Base-by-base conservation (phyloP, 2,797 vertebrate species). In the Peromyscus eremicus region DNA sequence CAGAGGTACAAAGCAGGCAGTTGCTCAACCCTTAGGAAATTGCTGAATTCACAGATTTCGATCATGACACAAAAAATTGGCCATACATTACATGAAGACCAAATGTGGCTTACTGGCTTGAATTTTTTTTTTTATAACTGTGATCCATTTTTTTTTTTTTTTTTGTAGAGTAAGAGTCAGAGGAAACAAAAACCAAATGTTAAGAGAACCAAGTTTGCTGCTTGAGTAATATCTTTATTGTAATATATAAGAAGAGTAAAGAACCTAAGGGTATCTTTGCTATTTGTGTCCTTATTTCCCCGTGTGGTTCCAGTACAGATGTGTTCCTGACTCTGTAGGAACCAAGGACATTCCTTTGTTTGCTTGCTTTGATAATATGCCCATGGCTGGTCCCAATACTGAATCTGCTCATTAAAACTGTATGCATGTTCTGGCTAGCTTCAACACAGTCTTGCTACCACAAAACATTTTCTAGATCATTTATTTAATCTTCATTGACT, bases 1-100 rank as follows among this genome's bases (percentile, higher is more conserved):
- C 82, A 94, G 93, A 88, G 77, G 77, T 98, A 93, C 71, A 83
- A 91, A 98, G 81, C 96, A 97, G 97, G 95, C 92, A 70, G 89
- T 97, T 98, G 97, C 96, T 98, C 95, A 97, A 94, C 81, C 79
- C 75, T 46, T 94, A 68, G 49, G 88, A 97, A 98, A 97, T 89
- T 96, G 97, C 98, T 98, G 97, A 98, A 89, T 98, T 98, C 94
- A 97, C 95, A 98, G 97, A 98, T 98, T 97, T 86, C 60, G 97
- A 95, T 98, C 94, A 62, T 91, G 92, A 96, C 94, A 92, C 0
- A 3, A 84, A 97, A 95, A 87, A 77, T 95, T 91, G 92, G n/a
- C 55, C 96, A 64, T 92, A 60, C 96, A 76, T 91, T 82, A 80
- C 40, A 87, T 46, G 64, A 84, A 75, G 40, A 29, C 64, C 71